Evolutionary conservation across 2,797 vertebrate species (phyloP).

Genomic region (Sebastes trivittatus): DNA sequence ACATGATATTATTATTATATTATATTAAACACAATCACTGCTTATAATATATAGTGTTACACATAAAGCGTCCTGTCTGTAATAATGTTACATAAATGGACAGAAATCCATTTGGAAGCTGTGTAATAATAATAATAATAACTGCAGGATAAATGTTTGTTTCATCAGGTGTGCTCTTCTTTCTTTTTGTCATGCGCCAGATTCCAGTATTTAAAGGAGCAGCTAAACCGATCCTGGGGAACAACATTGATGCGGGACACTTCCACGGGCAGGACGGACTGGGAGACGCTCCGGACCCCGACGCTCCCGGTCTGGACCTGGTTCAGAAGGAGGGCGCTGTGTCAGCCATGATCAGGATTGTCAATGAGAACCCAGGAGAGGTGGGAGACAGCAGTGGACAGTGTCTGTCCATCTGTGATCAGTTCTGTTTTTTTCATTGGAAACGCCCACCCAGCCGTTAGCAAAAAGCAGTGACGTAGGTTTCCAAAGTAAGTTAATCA

Average conservation of each 20-base stretch:
- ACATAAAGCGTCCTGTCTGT: not conserved
- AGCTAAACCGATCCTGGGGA: constrained; percentile 70
- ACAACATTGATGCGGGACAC: constrained; percentile 30
- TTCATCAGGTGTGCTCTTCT: not conserved
- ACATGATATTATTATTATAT: not conserved
- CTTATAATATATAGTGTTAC: not conserved
- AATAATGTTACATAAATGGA: not conserved
- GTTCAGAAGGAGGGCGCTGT: constrained; percentile 77
- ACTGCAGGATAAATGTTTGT: not conserved
- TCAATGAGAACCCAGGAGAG: constrained; percentile 78
- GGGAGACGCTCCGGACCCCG: constrained; percentile 80
- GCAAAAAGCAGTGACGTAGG: no score
- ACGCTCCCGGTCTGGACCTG: constrained; percentile 73
- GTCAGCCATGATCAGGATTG: constrained; percentile 81
- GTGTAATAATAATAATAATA: not conserved
- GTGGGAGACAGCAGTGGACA: not conserved
- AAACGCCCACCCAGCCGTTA: no score
- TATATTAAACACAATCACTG: not conserved
- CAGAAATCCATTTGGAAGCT: not conserved
- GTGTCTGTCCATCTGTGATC: no score
- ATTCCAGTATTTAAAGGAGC: constrained; percentile 84
- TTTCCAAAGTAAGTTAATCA: no score
- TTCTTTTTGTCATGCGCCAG: constrained; percentile 46
- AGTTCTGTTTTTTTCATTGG: no score
- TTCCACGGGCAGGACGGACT: constrained; percentile 84